Conservation (phyloP, 2,888 invertebrate genomes). For the Endotricha flammealis region DNA sequence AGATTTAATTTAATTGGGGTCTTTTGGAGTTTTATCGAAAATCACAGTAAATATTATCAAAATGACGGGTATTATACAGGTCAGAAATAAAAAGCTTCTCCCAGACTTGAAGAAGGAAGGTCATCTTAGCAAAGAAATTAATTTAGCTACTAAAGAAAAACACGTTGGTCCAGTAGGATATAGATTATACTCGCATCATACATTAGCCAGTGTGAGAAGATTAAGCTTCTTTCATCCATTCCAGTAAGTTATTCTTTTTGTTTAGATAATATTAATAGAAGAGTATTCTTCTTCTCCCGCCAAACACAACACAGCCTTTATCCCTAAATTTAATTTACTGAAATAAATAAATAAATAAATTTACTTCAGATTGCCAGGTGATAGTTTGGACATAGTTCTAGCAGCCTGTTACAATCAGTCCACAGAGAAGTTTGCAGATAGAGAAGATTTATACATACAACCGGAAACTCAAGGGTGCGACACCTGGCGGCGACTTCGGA, state of each 20-base stretch:
- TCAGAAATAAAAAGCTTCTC: conserved; percentile 61
- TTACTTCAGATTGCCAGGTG: conserved; percentile 75
- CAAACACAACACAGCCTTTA: too few species aligned
- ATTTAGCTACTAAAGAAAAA: conserved; percentile 56
- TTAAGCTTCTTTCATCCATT: conserved; percentile 62
- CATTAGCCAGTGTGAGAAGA: conserved; percentile 76
- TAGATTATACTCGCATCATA: conserved; percentile 79
- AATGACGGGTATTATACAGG: conserved; percentile 53
- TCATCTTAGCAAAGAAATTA: conserved; percentile 50
- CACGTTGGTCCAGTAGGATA: conserved; percentile 60
- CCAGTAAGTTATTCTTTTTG: conserved; percentile 43
- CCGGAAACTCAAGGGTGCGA: conserved; percentile 81
- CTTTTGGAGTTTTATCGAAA: conserved; percentile 5
- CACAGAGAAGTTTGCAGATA: conserved; percentile 80
- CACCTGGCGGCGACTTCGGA: conserved; percentile 83
- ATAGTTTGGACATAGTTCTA: conserved; percentile 83
- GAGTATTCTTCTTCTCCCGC: too few species aligned
- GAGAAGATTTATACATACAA: conserved; percentile 81
- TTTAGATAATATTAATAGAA: not conserved
- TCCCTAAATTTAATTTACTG: too few species aligned
- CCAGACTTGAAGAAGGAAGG: conserved; percentile 68
- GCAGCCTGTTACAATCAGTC: conserved; percentile 83
- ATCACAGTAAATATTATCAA: conserved; percentile 11
- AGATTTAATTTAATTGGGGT: too few species aligned
- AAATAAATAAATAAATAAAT: too few species aligned